Evolutionary conservation across 2,888 invertebrate genomes (phyloP), one percentile per base, ranked within the genome.

Genomic region (Vandiemenella viatica): DNA sequence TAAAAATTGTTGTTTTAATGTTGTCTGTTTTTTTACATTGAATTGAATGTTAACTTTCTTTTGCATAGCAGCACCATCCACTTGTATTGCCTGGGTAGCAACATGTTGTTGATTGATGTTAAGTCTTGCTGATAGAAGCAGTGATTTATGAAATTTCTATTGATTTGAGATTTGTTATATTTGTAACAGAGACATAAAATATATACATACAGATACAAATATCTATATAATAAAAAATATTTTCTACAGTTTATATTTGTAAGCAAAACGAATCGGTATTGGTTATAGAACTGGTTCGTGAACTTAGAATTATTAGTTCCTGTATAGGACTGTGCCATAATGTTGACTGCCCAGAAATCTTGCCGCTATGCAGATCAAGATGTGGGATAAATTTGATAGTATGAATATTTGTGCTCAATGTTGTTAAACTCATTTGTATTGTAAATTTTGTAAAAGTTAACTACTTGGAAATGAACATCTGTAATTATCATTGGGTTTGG

Each of bases 401-500:
- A 13, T 13, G 10, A 32, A n/a, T 32, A 32, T 13, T n/a, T 19
- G 42, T 47, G 47, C 47, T 47, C 47, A 47, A 41, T 40, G 18
- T 41, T 41, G 26, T 13, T 2, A 32, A 4, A 32, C 32, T 32
- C 32, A 32, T 42, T 20, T 20, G 15, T 13, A 18, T 42, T 42
- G 21, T 42, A 20, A n/a, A 20, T 18, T 16, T 18, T 19, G 21
- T 20, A 19, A 46, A 19, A 46, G 22, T 5, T 21, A 22, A 20
- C 17, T n/a, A 46, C 37, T 41, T 43, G 21, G 10, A n/a, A 32
- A 13, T 13, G 10, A 32, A 32, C 32, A 32, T 3, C 37, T 49
- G 49, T 49, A 45, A 20, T 23, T 20, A 49, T 38, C 20, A 8
- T 49, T 45, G 23, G 45, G 49, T 40, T 45, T 49, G 49, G 49